Evolutionary conservation across 1,140 invertebrate genomes (phyloP).

Genomic region (Littorina saxatilis): DNA sequence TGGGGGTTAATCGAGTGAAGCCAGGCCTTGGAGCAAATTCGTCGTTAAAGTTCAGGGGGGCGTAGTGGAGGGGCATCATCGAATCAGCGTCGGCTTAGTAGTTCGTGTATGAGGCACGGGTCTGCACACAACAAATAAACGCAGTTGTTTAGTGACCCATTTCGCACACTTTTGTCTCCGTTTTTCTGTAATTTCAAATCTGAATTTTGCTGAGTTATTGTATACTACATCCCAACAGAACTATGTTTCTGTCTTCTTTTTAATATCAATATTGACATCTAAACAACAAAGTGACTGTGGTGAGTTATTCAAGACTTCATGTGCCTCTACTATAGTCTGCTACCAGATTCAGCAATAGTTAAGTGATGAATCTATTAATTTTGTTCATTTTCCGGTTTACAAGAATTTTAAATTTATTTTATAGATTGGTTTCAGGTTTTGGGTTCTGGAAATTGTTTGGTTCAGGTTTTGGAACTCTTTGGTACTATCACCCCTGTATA

Average conservation of each 20-base stretch:
- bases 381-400: too few relatives aligned
- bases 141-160: background rate
- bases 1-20: constrained; percentile 12
- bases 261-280: background rate
- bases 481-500: too few relatives aligned
- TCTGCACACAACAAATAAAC: constrained; percentile 44
- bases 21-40: background rate
- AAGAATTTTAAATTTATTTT: too few relatives aligned
- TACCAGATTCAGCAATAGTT: too few relatives aligned
- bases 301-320: too few relatives aligned
- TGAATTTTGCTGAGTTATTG: background rate
- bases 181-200: background rate
- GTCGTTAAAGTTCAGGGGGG: background rate
- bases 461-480: too few relatives aligned
- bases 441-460: too few relatives aligned
- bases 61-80: constrained; percentile 40
- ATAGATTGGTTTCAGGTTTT: too few relatives aligned
- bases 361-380: too few relatives aligned
- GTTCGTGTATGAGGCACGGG: constrained; percentile 58
- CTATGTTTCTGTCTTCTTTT: too few relatives aligned
- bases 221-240: background rate
- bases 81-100: constrained; percentile 52
- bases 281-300: background rate
- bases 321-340: too few relatives aligned
- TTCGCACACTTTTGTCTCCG: background rate